Evolutionary conservation across 2,113 vertebrate genomes (phyloP).

Genomic region (Pomatostomus ruficeps): DNA sequence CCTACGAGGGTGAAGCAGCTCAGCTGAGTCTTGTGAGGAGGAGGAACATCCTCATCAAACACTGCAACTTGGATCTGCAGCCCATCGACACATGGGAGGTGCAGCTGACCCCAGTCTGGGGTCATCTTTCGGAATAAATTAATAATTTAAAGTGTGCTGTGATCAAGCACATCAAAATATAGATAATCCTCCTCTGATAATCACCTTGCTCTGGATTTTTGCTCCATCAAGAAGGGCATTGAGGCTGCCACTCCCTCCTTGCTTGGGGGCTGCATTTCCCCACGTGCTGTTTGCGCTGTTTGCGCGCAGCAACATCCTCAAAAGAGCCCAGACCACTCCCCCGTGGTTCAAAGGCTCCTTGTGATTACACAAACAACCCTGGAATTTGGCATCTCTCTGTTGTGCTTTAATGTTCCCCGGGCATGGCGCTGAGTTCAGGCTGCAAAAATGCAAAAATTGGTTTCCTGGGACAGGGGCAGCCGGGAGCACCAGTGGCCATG

Average conservation of each 20-base stretch:
- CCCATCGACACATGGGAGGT: fast-evolving
- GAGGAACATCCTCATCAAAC: not conserved
- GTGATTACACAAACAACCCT: constrained; percentile 31
- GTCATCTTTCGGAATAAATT: not conserved
- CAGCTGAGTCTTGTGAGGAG: not conserved
- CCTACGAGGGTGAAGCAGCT: fast-evolving
- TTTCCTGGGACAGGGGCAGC: not conserved
- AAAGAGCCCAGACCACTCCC: not conserved
- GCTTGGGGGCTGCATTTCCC: not conserved
- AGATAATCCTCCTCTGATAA: not conserved
- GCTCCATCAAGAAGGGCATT: not conserved
- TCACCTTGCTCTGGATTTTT: not conserved
- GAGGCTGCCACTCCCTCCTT: not conserved
- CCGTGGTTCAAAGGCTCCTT: constrained; percentile 32
- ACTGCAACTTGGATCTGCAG: not conserved
- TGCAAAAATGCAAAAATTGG: not conserved
- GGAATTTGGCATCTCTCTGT: not conserved
- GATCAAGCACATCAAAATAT: not conserved
- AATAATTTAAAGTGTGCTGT: not conserved
- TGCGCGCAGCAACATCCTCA: fast-evolving
- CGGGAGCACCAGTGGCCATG: not conserved
- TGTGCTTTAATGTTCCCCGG: not conserved
- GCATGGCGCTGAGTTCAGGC: not conserved
- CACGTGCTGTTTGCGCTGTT: not conserved
- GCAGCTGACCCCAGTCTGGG: fast-evolving